phyloP scores from a whole-genome alignment of 2,888 invertebrate species.

The Chelonus formosanus region DNA sequence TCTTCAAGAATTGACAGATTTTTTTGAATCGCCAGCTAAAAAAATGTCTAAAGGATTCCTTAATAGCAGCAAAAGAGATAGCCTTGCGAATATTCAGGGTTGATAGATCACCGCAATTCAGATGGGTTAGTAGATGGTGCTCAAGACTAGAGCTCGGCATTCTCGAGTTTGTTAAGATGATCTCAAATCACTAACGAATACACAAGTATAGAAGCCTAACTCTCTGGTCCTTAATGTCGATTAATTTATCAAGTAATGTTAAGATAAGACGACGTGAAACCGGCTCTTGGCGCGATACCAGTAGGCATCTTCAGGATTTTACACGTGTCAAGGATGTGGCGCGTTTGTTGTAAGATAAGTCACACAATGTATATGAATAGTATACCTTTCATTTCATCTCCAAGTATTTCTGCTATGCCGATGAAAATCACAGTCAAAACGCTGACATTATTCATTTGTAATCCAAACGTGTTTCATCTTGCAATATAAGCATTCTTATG shows the following conservation, averaged over 20 bases:
- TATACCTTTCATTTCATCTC: conserved; percentile 10
- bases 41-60: too few relatives aligned
- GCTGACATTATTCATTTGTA: conserved; percentile 22
- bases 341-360: conserved; percentile 12
- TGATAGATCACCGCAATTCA: conserved; percentile 57
- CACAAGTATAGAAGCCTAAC: conserved; percentile 11
- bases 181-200: conserved; percentile 10
- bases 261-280: conserved; percentile 40
- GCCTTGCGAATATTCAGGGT: conserved; percentile 41
- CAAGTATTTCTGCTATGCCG: conserved; percentile 12
- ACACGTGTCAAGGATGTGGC: conserved; percentile 30
- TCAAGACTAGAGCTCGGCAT: conserved; percentile 30
- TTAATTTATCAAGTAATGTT: conserved; percentile 59
- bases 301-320: conserved; percentile 26
- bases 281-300: conserved; percentile 36
- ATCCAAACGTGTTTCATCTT: not conserved
- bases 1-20: too few relatives aligned
- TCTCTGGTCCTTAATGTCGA: conserved; percentile 51
- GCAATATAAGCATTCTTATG: not conserved
- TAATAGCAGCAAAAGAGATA: not conserved
- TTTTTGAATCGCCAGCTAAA: too few relatives aligned
- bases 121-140: conserved; percentile 49
- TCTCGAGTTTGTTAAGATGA: not conserved
- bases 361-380: not conserved
- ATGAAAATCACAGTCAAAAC: conserved; percentile 24